Conservation (phyloP, 37 sponge, comb jelly and placozoan species). For the Halisarca cf. caerulea region DNA sequence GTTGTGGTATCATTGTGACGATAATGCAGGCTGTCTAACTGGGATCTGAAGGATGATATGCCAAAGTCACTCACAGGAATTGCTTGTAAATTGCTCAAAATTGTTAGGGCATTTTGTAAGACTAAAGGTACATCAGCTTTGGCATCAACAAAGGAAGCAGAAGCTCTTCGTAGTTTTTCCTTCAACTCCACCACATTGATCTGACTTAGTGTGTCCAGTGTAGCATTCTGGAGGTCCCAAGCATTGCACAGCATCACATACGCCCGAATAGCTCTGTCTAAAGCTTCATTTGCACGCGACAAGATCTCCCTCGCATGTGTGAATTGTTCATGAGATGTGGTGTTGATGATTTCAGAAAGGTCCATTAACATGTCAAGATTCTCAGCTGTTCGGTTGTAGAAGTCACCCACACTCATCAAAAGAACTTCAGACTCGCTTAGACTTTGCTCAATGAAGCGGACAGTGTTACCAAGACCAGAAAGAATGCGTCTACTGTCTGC, state of each 20-base stretch:
- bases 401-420: neutral
- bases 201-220: neutral
- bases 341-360: neutral
- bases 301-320: neutral
- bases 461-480: neutral
- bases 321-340: constrained; percentile 9
- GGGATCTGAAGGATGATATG: neutral
- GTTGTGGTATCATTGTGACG: neutral
- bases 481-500: neutral
- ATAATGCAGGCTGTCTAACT: neutral
- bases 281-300: neutral
- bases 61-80: neutral
- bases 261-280: constrained; percentile 6
- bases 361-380: neutral
- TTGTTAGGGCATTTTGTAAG: neutral
- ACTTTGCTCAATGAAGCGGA: neutral
- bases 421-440: neutral
- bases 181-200: neutral
- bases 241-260: neutral
- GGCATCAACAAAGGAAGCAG: neutral
- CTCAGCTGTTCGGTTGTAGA: neutral
- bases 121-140: neutral
- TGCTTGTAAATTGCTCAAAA: neutral
- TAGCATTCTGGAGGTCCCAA: constrained; percentile 30
- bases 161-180: neutral